Evolutionary conservation across 2,797 vertebrate species (phyloP), one percentile per base, ranked within the genome.

Genomic region (Chloroceryle inda): DNA sequence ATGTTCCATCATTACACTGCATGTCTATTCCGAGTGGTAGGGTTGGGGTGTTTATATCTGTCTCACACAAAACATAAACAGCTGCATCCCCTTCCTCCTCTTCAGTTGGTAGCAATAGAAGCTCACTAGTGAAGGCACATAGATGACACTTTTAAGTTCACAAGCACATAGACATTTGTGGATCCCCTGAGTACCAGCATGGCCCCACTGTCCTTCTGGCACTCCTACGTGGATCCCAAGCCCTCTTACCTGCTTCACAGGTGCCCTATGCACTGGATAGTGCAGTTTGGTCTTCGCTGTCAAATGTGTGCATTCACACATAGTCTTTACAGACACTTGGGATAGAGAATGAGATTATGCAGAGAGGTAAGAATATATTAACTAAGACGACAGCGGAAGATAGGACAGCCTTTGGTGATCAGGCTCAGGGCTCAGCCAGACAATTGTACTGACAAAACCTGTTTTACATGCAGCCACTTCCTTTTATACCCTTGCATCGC

Each of bases 191-290:
- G 38, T 52, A 64, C 24, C 0, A 1, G 6, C 24, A 53, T 0
- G 2, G 10, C 14, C 17, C 8, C n/a, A 47, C 38, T 69, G 42
- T 31, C 56, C 1, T 52, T 9, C 21, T 44, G 17, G 6, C 21
- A 45, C 29, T 11, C 13, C 29, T 58, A 31, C 15, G 38, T n/a
- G 31, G 23, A 52, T 64, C 22, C 33, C 27, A 53, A 35, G 11
- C 47, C 9, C 21, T 53, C 19, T 72, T 59, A 24, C 11, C 18
- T 59, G 47, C 19, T 40, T 77, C 35, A 22, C 6, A 24, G 45
- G 31, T 53, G 13, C 12, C 8, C 40, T 77, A 0, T 0, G 0
- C 1, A 1, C 26, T 37, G 40, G 19, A 13, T 76, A 23, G 58
- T 37, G 13, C 10, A 31, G 10, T 50, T 35, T 71, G 29, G 27